A percentile compares a stretch with the other conserved stretches of the same genome.
These are phyloP conservation scores for Tachina lurida DNA, from an alignment of 2,888 invertebrate species.

Conservation along the genomic window DNA sequence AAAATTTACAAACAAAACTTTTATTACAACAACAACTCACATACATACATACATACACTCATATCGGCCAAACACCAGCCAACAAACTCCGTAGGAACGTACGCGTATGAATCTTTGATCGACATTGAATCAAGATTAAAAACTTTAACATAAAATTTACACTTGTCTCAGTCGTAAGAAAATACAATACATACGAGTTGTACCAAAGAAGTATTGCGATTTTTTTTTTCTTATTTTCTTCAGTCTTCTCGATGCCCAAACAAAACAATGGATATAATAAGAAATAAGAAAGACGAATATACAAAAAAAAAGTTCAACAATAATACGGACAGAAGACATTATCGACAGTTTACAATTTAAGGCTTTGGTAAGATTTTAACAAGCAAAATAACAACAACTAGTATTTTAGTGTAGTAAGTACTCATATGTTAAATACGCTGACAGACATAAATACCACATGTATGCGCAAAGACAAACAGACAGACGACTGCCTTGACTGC, in stretches of 20 bases:
- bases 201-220: no score
- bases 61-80: slow-evolving; percentile 4
- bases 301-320: slow-evolving; percentile 40
- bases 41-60: background rate
- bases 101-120: slow-evolving; percentile 70
- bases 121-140: slow-evolving; percentile 76
- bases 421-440: slow-evolving; percentile 73
- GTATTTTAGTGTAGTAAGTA: slow-evolving; percentile 67
- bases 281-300: background rate
- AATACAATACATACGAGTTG: slow-evolving; percentile 21
- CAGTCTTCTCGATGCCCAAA: slow-evolving; percentile 29
- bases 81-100: slow-evolving; percentile 42
- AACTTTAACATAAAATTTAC: slow-evolving; percentile 78
- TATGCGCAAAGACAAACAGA: slow-evolving; percentile 33
- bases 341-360: slow-evolving; percentile 70
- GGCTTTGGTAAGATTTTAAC: slow-evolving; percentile 48
- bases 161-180: slow-evolving; percentile 73
- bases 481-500: background rate
- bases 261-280: slow-evolving; percentile 45
- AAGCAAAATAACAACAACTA: slow-evolving; percentile 45
- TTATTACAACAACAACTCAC: slow-evolving; percentile 37
- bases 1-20: slow-evolving; percentile 65
- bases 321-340: slow-evolving; percentile 53
- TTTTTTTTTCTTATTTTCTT: slow-evolving; percentile 15
- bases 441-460: slow-evolving; percentile 71